These are phyloP conservation scores for Tangara arthus DNA, from an alignment of 2,797 vertebrate species.

Conservation along the genomic window DNA sequence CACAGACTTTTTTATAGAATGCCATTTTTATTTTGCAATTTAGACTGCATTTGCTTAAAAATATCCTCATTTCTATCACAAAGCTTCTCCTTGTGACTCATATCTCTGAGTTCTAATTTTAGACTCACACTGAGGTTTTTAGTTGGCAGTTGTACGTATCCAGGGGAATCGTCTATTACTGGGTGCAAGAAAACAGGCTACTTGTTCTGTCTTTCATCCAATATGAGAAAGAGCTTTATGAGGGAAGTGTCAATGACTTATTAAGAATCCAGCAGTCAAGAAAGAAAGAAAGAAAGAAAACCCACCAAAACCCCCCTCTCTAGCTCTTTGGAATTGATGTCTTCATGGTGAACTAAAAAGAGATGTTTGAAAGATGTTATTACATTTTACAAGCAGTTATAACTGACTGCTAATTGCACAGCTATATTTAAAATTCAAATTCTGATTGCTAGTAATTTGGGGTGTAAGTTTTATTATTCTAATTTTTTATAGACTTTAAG, in stretches of 20 bases:
- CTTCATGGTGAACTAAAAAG: neutral
- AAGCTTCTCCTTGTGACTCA: slow-evolving; percentile 53
- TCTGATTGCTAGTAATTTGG: neutral
- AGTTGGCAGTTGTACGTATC: neutral
- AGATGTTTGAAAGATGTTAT: neutral
- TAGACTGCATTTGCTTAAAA: slow-evolving; percentile 12
- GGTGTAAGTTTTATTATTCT: neutral
- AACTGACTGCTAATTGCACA: neutral
- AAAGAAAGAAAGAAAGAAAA: neutral
- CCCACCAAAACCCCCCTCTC: rapidly evolving
- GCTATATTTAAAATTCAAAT: neutral
- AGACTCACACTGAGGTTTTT: neutral
- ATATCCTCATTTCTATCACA: slow-evolving; percentile 36
- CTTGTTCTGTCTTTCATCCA: slow-evolving; percentile 10
- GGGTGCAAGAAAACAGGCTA: neutral
- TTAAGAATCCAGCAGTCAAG: neutral
- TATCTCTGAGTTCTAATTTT: slow-evolving; percentile 46
- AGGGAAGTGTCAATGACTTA: neutral
- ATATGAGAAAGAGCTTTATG: slow-evolving; percentile 1
- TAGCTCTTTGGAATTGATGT: neutral
- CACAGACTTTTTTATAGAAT: neutral
- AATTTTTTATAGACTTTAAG: neutral
- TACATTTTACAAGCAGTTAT: neutral
- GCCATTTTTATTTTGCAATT: slow-evolving; percentile 41
- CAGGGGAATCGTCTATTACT: neutral